These are phyloP conservation scores for Apoderus coryli DNA, from an alignment of 2,888 invertebrate species.

Conservation along the genomic window DNA sequence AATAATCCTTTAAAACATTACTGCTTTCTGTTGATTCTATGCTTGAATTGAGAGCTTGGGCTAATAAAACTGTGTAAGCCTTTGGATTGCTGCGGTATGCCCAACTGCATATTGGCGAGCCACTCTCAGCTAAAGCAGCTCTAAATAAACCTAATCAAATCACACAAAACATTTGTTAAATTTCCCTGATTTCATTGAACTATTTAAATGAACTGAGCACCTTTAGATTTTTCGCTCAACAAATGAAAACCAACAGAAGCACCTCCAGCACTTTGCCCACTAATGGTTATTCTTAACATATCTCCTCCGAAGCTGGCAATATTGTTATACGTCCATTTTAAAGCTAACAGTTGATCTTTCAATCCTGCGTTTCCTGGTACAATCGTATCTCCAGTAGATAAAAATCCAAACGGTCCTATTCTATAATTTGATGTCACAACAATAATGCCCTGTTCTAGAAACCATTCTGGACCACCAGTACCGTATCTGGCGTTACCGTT, in stretches of 20 bases:
- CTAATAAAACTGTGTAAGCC: conserved; percentile 18
- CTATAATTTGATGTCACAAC: conserved; percentile 21
- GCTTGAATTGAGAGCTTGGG: conserved; percentile 12
- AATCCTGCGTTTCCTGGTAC: conserved; percentile 21
- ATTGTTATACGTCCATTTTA: conserved; percentile 20
- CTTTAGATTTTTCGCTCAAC: conserved; percentile 14
- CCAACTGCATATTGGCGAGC: conserved; percentile 18
- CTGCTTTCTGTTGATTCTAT: conserved; percentile 9
- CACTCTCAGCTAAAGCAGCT: conserved; percentile 19
- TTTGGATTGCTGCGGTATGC: conserved; percentile 18
- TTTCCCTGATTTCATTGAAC: not conserved
- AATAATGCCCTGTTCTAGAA: conserved; percentile 25
- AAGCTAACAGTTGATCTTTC: conserved; percentile 20
- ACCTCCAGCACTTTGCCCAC: conserved; percentile 21
- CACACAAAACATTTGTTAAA: conserved; percentile 6
- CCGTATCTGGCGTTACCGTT: conserved; percentile 23
- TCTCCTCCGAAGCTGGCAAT: conserved; percentile 21
- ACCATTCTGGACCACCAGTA: conserved; percentile 28
- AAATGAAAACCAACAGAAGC: conserved; percentile 18
- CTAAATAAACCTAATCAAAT: conserved; percentile 19
- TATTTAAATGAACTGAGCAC: conserved; percentile 10
- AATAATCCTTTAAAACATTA: conserved; percentile 12
- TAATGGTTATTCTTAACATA: conserved; percentile 18
- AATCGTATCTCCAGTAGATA: conserved; percentile 18
- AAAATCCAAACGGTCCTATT: conserved; percentile 21